A percentile compares a stretch with the other conserved stretches of the same genome.
These are phyloP conservation scores for Eulithis prunata DNA, from an alignment of 2,888 invertebrate species.

Conservation along the genomic window DNA sequence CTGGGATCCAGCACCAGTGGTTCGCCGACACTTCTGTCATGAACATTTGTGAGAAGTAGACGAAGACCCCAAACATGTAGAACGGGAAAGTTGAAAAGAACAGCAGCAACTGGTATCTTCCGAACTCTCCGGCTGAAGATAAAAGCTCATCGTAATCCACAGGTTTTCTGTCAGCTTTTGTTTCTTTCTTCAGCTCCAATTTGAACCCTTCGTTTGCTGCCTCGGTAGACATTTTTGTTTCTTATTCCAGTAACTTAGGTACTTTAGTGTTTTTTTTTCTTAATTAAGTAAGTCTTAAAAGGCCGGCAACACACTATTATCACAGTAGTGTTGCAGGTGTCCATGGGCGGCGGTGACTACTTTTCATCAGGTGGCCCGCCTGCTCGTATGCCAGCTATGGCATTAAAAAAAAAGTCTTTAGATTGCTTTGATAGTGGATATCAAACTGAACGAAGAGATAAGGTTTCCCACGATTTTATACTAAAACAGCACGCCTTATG, in stretches of 20 bases:
- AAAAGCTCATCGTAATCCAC: conserved; percentile 51
- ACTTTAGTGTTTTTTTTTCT: conserved; percentile 1
- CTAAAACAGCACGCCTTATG: conserved; percentile 2
- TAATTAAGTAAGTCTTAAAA: conserved; percentile 13
- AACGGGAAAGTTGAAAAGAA: conserved; percentile 52
- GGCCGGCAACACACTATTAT: too few relatives aligned
- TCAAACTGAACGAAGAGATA: conserved; percentile 16
- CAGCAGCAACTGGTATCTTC: conserved; percentile 49
- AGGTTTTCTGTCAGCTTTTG: conserved; percentile 33
- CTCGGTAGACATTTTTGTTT: conserved; percentile 38
- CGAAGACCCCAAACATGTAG: conserved; percentile 50
- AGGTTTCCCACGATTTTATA: conserved; percentile 21
- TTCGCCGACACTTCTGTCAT: conserved; percentile 51
- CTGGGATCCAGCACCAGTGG: conserved; percentile 57
- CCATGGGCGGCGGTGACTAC: too few relatives aligned
- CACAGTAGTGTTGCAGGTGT: too few relatives aligned
- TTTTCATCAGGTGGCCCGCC: too few relatives aligned
- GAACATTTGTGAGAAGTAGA: conserved; percentile 51
- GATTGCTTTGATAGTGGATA: conserved; percentile 18
- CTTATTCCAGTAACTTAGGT: conserved; percentile 3
- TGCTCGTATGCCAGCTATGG: too few relatives aligned
- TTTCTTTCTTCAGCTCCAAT: conserved; percentile 28
- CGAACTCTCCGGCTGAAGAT: conserved; percentile 52
- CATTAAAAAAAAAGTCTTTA: too few relatives aligned
- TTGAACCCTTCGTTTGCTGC: conserved; percentile 20